Conservation (phyloP, 2,113 vertebrate genomes). For the Oriolus oriolus region DNA sequence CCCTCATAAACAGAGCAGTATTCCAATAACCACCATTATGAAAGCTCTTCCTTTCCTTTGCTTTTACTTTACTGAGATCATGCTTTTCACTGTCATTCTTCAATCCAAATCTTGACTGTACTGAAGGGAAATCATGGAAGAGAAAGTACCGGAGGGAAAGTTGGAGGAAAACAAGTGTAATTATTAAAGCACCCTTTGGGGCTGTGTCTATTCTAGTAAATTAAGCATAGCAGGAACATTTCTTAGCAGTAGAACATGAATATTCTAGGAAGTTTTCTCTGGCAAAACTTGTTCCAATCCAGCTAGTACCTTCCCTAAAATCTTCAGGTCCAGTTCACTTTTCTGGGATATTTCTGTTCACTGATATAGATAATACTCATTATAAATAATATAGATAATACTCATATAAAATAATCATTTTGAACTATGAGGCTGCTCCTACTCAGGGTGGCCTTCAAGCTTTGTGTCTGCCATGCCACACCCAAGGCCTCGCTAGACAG, state of each 20-base stretch:
- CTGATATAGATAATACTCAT: not conserved
- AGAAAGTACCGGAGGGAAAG: not conserved
- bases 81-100: not conserved
- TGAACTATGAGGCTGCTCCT: not conserved
- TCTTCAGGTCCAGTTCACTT: not conserved
- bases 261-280: not conserved
- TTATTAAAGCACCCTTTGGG: not conserved
- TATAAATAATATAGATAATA: not conserved
- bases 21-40: not conserved
- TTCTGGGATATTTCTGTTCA: not conserved
- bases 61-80: not conserved
- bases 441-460: not conserved
- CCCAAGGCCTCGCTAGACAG: not conserved
- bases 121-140: not conserved
- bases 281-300: not conserved
- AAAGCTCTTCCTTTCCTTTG: not conserved
- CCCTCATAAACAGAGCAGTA: not conserved
- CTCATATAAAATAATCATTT: too few relatives aligned
- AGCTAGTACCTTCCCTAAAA: not conserved
- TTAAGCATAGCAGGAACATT: not conserved
- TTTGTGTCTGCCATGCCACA: not conserved
- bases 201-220: not conserved
- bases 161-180: not conserved
- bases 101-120: not conserved
- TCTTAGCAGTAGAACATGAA: not conserved